Evolutionary conservation across 2,888 invertebrate species (phyloP).

Genomic region (Lacanobia oleracea): DNA sequence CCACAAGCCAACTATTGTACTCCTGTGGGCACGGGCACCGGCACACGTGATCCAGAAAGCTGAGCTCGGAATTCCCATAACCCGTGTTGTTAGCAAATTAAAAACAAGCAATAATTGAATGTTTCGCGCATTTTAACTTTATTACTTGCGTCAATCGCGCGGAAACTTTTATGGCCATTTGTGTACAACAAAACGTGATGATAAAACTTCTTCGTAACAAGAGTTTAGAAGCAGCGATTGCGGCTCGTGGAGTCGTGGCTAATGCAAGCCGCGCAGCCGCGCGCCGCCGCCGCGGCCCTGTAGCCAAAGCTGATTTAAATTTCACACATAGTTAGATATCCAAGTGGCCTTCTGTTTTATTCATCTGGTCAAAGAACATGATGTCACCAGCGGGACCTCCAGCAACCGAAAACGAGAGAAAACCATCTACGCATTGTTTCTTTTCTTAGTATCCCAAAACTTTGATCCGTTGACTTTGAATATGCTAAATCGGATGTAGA

Average conservation of each 20-base stretch:
- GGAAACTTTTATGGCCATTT: conserved; percentile 49
- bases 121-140: conserved; percentile 62
- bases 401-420: conserved; percentile 51
- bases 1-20: conserved; percentile 49
- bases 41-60: conserved; percentile 44
- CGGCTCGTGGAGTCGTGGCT: conserved; percentile 46
- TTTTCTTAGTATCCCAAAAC: conserved; percentile 32
- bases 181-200: conserved; percentile 40
- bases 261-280: conserved; percentile 61
- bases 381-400: conserved; percentile 71
- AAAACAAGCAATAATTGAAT: conserved; percentile 54
- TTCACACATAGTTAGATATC: conserved; percentile 74
- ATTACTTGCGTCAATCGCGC: conserved; percentile 48
- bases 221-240: conserved; percentile 37
- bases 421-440: conserved; percentile 64
- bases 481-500: conserved; percentile 46
- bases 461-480: conserved; percentile 34
- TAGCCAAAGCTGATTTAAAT: conserved; percentile 74
- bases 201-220: conserved; percentile 46
- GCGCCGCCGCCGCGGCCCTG: conserved; percentile 43
- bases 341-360: conserved; percentile 77
- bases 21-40: conserved; percentile 39
- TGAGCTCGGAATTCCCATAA: conserved; percentile 50
- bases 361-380: conserved; percentile 77
- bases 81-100: conserved; percentile 48